Base-by-base conservation (phyloP, 2,797 vertebrate species). In the Pseudochirops corinnae region DNA sequence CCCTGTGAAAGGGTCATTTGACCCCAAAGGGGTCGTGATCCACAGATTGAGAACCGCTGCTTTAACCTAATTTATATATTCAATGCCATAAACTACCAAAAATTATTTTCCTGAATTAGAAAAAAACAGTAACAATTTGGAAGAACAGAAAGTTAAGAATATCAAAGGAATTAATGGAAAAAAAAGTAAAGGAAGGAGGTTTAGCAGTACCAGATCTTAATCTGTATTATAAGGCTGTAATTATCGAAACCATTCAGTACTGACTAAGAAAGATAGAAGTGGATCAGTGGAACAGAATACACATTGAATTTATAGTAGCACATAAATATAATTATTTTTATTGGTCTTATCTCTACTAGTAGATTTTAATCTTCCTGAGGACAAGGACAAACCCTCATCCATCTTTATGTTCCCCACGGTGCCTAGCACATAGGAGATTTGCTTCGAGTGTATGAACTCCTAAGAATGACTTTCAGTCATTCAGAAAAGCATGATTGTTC, bases 401-500 rank as follows among this genome's bases (percentile, higher is more conserved):
- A 82, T 82, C 18, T 82, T 21, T 82, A 82, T 82, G 67, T 82
- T n/a, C n/a, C 67, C n/a, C n/a, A 21, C 0, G 13, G 62, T n/a
- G 33, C 33, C 67, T 74, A 74, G 16, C n/a, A 39, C 21, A 39
- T 46, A 82, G n/a, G n/a, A 39, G n/a, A 39, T 82, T 82, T 82
- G 7, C n/a, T 21, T 10, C 24, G 31, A 24, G 67, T 39, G 6
- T 46, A 82, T 82, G n/a, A 7, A 31, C 16, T 57, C 55, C 56
- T 5, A 60, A 5, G 7, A 74, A 94, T 91, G 74, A 92, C 90
- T 52, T 92, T n/a, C 87, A 53, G 67, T 55, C 91, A 90, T 95
- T 58, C 60, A n/a, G 56, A 96, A 94, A 55, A 90, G n/a, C n/a
- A 46, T 24, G 94, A 94, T 92, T 95, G 24, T 96, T 96, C 39